Evolutionary conservation across 2,888 invertebrate genomes (phyloP).

Genomic region (Nymphalis urticae): DNA sequence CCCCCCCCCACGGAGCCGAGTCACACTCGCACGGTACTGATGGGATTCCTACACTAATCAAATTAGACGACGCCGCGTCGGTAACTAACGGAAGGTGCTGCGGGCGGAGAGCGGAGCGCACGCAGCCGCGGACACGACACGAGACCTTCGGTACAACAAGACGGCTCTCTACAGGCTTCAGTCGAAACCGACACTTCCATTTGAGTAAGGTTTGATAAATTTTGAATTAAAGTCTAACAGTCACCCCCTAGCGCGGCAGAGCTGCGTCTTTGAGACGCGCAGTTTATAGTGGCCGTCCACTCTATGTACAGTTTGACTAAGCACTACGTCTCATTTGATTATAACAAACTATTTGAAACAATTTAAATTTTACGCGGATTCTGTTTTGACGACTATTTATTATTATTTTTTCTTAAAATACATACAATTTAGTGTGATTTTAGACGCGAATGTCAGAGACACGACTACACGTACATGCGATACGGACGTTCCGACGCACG

Average conservation of each 20-base stretch:
- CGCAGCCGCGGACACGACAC: too few species aligned
- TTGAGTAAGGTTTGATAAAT: too few species aligned
- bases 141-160: too few species aligned
- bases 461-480: too few species aligned
- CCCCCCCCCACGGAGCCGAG: constrained; percentile 3
- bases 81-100: background rate
- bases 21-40: constrained; percentile 8
- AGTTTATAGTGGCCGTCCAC: constrained; percentile 30
- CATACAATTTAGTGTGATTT: constrained; percentile 1
- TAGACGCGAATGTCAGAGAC: background rate
- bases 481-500: too few species aligned
- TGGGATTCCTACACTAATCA: background rate
- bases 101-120: too few species aligned
- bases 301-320: constrained; percentile 17
- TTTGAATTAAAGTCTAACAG: background rate
- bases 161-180: too few species aligned
- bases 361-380: background rate
- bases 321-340: constrained; percentile 7
- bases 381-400: background rate
- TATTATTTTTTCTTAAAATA: background rate
- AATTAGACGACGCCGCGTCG: background rate
- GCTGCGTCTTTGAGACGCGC: constrained; percentile 12
- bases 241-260: background rate
- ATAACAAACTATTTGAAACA: background rate
- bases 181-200: too few species aligned